A percentile compares a stretch with the other conserved stretches of the same genome.
These are phyloP conservation scores for Linyphia triangularis DNA, from an alignment of 2,888 invertebrate genomes.

Conservation along the genomic window DNA sequence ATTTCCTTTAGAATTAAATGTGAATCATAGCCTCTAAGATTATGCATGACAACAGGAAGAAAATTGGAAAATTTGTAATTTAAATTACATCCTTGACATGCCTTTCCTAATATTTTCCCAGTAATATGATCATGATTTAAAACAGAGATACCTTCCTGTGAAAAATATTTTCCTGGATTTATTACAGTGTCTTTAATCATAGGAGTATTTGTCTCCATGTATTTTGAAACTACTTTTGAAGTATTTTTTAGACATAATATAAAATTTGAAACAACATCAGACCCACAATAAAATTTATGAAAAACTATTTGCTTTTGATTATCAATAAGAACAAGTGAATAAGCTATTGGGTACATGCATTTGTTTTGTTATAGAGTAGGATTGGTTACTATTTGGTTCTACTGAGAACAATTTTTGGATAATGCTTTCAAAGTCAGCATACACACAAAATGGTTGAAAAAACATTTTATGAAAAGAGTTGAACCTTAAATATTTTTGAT, in stretches of 20 bases:
- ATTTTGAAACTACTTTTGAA: slow-evolving; percentile 15
- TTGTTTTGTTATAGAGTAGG: background rate
- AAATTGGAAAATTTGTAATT: background rate
- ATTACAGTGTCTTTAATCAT: background rate
- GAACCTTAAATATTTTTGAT: slow-evolving; percentile 18
- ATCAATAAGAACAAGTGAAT: slow-evolving; percentile 14
- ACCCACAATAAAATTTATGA: slow-evolving; percentile 3
- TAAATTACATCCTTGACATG: slow-evolving; percentile 18
- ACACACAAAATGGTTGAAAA: slow-evolving; percentile 6
- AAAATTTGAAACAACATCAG: slow-evolving; percentile 5
- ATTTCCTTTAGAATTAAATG: slow-evolving; percentile 20
- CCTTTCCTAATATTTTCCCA: background rate
- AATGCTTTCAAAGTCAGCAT: slow-evolving; percentile 13
- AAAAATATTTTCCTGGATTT: background rate
- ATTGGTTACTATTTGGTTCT: background rate
- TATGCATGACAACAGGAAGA: slow-evolving; percentile 2
- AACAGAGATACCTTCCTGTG: background rate
- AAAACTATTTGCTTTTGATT: background rate
- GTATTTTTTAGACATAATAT: background rate
- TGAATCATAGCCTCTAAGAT: slow-evolving; percentile 2
- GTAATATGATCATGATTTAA: slow-evolving; percentile 27
- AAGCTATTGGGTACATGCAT: slow-evolving; percentile 2
- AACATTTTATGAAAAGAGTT: slow-evolving; percentile 4
- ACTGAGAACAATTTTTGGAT: background rate
- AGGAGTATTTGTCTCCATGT: background rate